Percentiles rank a stretch among this genome's conserved stretches.
These are phyloP conservation scores for Drosophila parthenogenetica DNA, from an alignment of 2,888 invertebrate species.

Conservation along the genomic window DNA sequence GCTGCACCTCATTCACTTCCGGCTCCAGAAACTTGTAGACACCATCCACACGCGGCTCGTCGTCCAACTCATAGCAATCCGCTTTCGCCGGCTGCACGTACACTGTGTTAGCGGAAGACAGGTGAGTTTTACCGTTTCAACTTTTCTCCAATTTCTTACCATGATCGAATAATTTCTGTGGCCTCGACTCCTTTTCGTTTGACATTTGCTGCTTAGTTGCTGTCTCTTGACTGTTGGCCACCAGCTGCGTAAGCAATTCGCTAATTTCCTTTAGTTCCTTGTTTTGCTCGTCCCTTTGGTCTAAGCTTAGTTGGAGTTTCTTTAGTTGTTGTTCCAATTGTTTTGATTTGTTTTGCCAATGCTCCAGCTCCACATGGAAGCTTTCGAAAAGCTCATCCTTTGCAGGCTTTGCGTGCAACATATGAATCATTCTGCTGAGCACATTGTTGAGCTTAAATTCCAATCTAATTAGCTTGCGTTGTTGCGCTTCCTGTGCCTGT, in stretches of 20 bases:
- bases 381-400: constrained; percentile 10
- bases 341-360: constrained; percentile 4
- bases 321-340: constrained; percentile 32
- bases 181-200: background rate
- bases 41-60: constrained; percentile 81
- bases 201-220: constrained; percentile 3
- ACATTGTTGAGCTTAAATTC: constrained; percentile 85
- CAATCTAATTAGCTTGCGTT: constrained; percentile 81
- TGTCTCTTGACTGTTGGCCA: constrained; percentile 7
- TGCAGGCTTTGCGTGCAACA: constrained; percentile 69
- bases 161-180: constrained; percentile 1
- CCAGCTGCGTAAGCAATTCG: constrained; percentile 69
- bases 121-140: constrained; percentile 45
- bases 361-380: constrained; percentile 10
- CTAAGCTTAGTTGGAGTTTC: constrained; percentile 14
- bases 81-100: constrained; percentile 78
- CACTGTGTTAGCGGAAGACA: constrained; percentile 47
- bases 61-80: constrained; percentile 84
- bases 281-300: constrained; percentile 47
- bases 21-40: constrained; percentile 83
- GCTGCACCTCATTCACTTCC: constrained; percentile 76
- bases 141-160: constrained; percentile 31
- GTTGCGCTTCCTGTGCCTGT: constrained; percentile 78
- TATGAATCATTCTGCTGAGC: constrained; percentile 83
- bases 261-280: constrained; percentile 80